phyloP scores from a whole-genome alignment of 2,888 invertebrate species.

The Aphidius colemani region DNA sequence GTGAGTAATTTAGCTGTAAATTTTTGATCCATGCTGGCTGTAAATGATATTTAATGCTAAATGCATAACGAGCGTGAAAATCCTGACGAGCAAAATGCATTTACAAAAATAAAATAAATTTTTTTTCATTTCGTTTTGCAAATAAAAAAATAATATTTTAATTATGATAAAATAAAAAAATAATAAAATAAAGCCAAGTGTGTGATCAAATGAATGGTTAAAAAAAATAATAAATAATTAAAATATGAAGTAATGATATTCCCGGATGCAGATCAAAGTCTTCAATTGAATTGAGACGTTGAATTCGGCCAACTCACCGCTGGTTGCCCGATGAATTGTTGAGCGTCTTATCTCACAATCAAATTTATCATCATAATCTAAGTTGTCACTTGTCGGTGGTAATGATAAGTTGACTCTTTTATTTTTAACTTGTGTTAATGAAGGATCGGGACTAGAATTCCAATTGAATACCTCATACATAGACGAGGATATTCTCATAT shows the following conservation, averaged over 20 bases:
- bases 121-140: constrained; percentile 10
- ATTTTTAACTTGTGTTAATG: constrained; percentile 57
- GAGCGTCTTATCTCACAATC: constrained; percentile 57
- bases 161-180: constrained; percentile 17
- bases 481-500: constrained; percentile 71
- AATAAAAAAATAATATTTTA: constrained; percentile 21
- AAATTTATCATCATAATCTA: constrained; percentile 57
- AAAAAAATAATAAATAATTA: constrained; percentile 38
- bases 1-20: too few species aligned
- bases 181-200: constrained; percentile 6
- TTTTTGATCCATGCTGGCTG: too few species aligned
- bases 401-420: constrained; percentile 59
- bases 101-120: constrained; percentile 16
- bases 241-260: constrained; percentile 19
- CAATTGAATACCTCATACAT: constrained; percentile 77
- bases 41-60: constrained; percentile 9
- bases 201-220: constrained; percentile 33
- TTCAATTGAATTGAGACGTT: not conserved
- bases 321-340: constrained; percentile 56
- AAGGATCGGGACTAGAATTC: constrained; percentile 62
- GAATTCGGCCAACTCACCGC: constrained; percentile 50
- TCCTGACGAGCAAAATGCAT: constrained; percentile 16
- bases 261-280: constrained; percentile 26
- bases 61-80: constrained; percentile 19
- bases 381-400: constrained; percentile 59